Evolutionary conservation across 2,797 vertebrate genomes (phyloP).

Genomic region (Hapalemur alaotrensis): DNA sequence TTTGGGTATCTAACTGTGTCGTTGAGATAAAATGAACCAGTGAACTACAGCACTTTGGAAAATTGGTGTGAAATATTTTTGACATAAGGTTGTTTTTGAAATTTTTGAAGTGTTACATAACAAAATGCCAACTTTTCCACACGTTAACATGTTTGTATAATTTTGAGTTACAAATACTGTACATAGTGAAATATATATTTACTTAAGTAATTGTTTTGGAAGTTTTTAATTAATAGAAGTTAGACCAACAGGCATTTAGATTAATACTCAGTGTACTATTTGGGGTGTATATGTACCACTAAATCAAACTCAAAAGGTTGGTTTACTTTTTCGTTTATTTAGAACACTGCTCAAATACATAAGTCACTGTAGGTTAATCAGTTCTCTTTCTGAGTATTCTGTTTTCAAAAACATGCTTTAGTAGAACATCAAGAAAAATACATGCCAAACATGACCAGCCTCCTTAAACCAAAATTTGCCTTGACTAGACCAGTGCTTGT

Average conservation of each 20-base stretch:
- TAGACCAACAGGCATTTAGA: not conserved
- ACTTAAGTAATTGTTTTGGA: constrained; percentile 65
- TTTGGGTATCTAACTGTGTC: not conserved
- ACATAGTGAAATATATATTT: constrained; percentile 76
- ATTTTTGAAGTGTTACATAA: constrained; percentile 35
- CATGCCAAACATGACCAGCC: not conserved
- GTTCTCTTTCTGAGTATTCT: not conserved
- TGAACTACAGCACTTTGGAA: constrained; percentile 39
- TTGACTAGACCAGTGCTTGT: not conserved
- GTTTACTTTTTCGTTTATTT: not conserved
- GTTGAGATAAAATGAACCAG: constrained; percentile 16
- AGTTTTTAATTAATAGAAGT: constrained; percentile 52
- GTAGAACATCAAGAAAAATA: not conserved
- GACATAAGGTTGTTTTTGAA: constrained; percentile 42
- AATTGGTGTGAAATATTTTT: constrained; percentile 54
- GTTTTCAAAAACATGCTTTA: not conserved
- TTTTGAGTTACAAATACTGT: constrained; percentile 77
- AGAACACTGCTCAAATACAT: not conserved
- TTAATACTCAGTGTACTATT: not conserved
- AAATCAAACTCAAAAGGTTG: constrained; percentile 1
- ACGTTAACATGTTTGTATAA: constrained; percentile 20
- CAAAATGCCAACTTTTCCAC: constrained; percentile 47
- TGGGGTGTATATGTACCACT: not conserved
- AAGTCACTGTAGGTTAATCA: constrained; percentile 57
- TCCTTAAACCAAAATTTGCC: constrained; percentile 15